Evolutionary conservation across 92 coral and sea anemone genomes (phyloP).

Genomic region (Blastomussa wellsi): DNA sequence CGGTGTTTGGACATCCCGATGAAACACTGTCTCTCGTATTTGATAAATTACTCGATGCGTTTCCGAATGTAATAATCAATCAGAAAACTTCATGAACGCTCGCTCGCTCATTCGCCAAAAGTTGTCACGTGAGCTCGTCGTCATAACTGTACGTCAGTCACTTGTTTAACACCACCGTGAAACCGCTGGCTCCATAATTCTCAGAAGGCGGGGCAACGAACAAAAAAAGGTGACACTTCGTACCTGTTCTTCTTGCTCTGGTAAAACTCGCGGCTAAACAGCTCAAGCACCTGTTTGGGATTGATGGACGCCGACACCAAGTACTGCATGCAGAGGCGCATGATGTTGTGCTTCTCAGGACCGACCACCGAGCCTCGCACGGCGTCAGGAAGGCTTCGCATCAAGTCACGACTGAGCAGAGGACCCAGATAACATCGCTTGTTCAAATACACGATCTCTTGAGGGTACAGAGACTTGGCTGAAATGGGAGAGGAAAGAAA

Average conservation of each 20-base stretch:
- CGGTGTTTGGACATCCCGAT: too few relatives aligned
- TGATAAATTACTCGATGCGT: neutral
- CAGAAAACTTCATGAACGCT: neutral
- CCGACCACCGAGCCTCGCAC: constrained; percentile 94
- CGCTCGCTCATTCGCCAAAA: neutral
- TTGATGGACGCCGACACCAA: constrained; percentile 85
- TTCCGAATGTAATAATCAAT: neutral
- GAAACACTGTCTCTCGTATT: too few relatives aligned
- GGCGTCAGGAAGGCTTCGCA: constrained; percentile 88
- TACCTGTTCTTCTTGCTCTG: constrained; percentile 93
- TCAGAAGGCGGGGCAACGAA: neutral
- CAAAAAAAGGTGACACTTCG: neutral
- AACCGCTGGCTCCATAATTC: neutral
- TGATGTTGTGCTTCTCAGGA: constrained; percentile 96
- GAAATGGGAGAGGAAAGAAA: neutral
- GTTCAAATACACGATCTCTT: constrained; percentile 87
- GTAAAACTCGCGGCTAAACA: constrained; percentile 96
- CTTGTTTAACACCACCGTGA: neutral
- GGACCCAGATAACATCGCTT: constrained; percentile 94
- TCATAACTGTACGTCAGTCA: neutral
- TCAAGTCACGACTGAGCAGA: constrained; percentile 82
- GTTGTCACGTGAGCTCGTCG: neutral
- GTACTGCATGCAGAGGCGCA: constrained; percentile 95
- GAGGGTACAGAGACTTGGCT: constrained; percentile 92
- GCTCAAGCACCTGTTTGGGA: constrained; percentile 95